A percentile compares a stretch with the other conserved stretches of the same genome.
Evolutionary conservation across 2,888 invertebrate genomes (phyloP).

Genomic region (Hirtodrosophila confusa): DNA sequence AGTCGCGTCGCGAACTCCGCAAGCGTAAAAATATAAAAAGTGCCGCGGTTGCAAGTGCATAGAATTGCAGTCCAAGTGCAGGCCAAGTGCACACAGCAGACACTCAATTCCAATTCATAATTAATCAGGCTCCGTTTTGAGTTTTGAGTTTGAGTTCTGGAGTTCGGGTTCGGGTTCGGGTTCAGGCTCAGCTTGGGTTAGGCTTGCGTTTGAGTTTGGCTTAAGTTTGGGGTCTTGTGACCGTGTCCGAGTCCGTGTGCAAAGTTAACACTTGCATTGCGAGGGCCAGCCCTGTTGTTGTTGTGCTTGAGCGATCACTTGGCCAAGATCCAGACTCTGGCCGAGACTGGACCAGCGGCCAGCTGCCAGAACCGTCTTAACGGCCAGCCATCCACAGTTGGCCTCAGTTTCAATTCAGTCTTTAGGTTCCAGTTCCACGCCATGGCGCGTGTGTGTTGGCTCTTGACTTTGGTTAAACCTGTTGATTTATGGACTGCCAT

Average conservation of each 20-base stretch:
- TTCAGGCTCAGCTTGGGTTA: neutral
- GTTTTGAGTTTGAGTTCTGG: conserved; percentile 9
- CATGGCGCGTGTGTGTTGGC: conserved; percentile 32
- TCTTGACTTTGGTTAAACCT: conserved; percentile 31
- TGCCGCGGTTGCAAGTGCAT: conserved; percentile 34
- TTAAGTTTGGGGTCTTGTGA: conserved; percentile 1
- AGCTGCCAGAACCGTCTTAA: conserved; percentile 6
- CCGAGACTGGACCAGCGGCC: neutral
- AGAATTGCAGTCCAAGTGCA: conserved; percentile 13
- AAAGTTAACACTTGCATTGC: conserved; percentile 43
- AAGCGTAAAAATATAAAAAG: conserved; percentile 76
- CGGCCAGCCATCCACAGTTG: neutral
- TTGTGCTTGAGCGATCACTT: conserved; percentile 48
- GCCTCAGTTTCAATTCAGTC: conserved; percentile 4
- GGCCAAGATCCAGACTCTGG: conserved; percentile 17
- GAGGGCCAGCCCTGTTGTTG: conserved; percentile 29
- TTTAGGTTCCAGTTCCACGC: conserved; percentile 25
- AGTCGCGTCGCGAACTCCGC: conserved; percentile 57
- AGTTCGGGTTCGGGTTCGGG: conserved; percentile 2
- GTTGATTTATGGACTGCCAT: conserved; percentile 54
- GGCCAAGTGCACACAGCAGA: conserved; percentile 6
- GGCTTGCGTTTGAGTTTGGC: conserved; percentile 3
- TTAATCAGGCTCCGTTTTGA: conserved; percentile 60
- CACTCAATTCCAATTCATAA: conserved; percentile 66
- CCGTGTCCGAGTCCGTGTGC: conserved; percentile 26